These are phyloP conservation scores for Gephyroberyx darwinii DNA, from an alignment of 2,797 vertebrate genomes.

Conservation along the genomic window DNA sequence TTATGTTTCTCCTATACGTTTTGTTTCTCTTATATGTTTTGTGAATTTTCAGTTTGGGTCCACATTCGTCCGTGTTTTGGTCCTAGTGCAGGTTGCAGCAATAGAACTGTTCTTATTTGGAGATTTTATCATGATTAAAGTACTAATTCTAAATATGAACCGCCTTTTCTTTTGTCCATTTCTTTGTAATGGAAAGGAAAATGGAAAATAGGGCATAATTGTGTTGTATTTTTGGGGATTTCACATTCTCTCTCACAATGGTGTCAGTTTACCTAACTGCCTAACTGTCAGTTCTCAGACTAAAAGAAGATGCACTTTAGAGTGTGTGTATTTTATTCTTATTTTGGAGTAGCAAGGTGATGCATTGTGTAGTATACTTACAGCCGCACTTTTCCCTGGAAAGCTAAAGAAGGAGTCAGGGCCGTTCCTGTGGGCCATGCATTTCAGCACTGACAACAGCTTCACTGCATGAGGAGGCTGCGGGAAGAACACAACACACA, in stretches of 20 bases:
- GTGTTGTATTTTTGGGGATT: no score
- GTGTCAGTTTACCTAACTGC: background rate
- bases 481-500: constrained; percentile 24
- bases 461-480: constrained; percentile 97
- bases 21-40: background rate
- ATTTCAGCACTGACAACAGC: constrained; percentile 93
- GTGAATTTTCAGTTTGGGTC: background rate
- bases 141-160: background rate
- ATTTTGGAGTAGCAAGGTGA: background rate
- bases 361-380: constrained; percentile 73
- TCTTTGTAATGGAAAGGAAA: no score
- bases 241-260: no score
- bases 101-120: background rate
- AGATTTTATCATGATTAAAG: background rate
- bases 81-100: background rate
- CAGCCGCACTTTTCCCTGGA: constrained; percentile 97
- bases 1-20: background rate
- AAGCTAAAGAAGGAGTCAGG: constrained; percentile 99
- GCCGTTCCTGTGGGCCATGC: constrained; percentile 94
- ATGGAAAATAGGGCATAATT: no score
- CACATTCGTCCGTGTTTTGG: background rate
- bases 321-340: background rate
- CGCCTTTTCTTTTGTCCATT: no score
- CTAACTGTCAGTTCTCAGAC: no score
- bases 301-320: no score